Evolutionary conservation across 2,113 vertebrate species (phyloP).

Genomic region (Pedetes capensis): DNA sequence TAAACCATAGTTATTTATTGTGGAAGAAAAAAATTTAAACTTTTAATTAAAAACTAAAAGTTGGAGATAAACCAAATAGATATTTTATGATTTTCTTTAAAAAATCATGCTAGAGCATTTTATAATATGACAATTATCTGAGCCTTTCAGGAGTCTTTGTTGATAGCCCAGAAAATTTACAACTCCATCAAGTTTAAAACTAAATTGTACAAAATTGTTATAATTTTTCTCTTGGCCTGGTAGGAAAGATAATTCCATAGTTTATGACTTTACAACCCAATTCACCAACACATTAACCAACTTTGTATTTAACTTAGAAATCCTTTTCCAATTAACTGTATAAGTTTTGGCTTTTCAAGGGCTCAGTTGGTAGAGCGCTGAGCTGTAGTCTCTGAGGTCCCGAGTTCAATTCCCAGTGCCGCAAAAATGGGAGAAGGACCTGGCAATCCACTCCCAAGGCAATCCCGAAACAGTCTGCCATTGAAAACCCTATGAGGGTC

Average conservation of each 20-base stretch:
- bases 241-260: neutral
- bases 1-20: neutral
- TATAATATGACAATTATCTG: neutral
- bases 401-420: too few relatives aligned
- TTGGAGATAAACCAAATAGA: neutral
- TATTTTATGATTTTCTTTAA: neutral
- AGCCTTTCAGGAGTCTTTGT: neutral
- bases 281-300: neutral
- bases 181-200: constrained; percentile 9
- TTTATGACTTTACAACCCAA: neutral
- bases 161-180: constrained; percentile 4
- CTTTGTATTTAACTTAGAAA: neutral
- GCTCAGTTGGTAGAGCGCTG: too few relatives aligned
- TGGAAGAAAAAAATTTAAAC: neutral
- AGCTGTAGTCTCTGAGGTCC: too few relatives aligned
- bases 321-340: neutral
- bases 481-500: too few relatives aligned
- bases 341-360: neutral
- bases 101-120: neutral
- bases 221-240: neutral
- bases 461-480: too few relatives aligned
- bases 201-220: neutral
- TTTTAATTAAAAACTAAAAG: neutral
- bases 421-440: too few relatives aligned
- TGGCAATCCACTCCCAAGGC: too few relatives aligned